Base-by-base conservation (phyloP, 1,140 invertebrate genomes). In the Pomacea maculata region DNA sequence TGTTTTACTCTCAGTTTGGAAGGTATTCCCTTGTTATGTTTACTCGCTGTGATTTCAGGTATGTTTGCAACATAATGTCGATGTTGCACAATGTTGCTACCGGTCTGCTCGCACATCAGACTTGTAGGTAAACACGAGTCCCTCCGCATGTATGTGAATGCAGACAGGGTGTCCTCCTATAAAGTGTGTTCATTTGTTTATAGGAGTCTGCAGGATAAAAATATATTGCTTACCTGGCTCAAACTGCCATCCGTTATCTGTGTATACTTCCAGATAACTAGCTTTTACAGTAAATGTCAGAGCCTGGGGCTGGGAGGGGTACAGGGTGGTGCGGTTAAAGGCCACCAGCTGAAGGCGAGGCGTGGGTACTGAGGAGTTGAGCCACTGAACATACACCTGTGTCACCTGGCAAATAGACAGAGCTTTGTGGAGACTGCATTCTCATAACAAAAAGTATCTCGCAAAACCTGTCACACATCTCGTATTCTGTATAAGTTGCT, bases 301-400 rank as follows among this genome's bases (percentile, higher is more conserved):
- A 19, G n/a, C 17, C 64, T 64, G 29, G 12, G 75, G 34, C 64
- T 78, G 75, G 14, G 63, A 63, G 15, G 75, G 57, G 57, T 15
- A n/a, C 54, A 78, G 12, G 61, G 64, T 68, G 29, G 52, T 17
- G 25, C n/a, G 25, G 75, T 17, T 68, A 15, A 78, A 63, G 75
- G 70, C 67, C 45, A 80, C 78, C 70, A 80, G 70, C 70, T 80
- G 78, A 15, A 80, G 70, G 12, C 78, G 57, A 25, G 78, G 78
- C 6, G 72, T 65, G 34, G 70, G 78, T 12, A 74, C n/a, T 19
- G 55, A 55, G 2, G 57, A 63, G 25, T 74, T 54, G 19, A 45
- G 65, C 78, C 78, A 80, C 70, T 63, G n/a, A 17, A 80, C 63
- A 57, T 80, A 80, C 14, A 74, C 55, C 78, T 80, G 78, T 19